Percentiles rank a stretch among this genome's conserved stretches.
These are phyloP conservation scores for Epinotia demarniana DNA, from an alignment of 2,888 invertebrate species.

Conservation along the genomic window DNA sequence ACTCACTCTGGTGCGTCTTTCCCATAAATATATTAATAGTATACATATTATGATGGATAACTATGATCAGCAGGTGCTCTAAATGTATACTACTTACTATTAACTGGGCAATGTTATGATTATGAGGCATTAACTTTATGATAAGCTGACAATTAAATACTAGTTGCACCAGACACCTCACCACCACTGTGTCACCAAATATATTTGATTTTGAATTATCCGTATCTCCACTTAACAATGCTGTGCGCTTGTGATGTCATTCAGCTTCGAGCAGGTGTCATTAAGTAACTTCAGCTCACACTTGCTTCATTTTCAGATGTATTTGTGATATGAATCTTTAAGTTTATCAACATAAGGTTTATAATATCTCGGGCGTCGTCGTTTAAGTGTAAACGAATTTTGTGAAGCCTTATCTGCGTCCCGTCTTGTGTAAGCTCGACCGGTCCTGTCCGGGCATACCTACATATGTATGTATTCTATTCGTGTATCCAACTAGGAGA, in stretches of 20 bases:
- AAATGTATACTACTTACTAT: neutral
- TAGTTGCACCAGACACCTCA: slow-evolving; percentile 49
- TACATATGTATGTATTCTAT: slow-evolving; percentile 48
- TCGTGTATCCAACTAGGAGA: slow-evolving; percentile 55
- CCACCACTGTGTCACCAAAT: slow-evolving; percentile 62
- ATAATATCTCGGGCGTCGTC: slow-evolving; percentile 37
- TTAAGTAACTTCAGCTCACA: slow-evolving; percentile 66
- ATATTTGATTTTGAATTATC: slow-evolving; percentile 68
- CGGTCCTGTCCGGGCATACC: slow-evolving; percentile 54
- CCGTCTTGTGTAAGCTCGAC: slow-evolving; percentile 68
- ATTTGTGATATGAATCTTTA: slow-evolving; percentile 12
- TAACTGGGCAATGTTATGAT: neutral
- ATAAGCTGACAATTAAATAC: slow-evolving; percentile 32
- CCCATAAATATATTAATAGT: too few relatives aligned
- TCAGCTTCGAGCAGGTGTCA: slow-evolving; percentile 67
- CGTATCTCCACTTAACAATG: slow-evolving; percentile 69
- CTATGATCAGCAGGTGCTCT: neutral
- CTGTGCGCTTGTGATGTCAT: slow-evolving; percentile 74
- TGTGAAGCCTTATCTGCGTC: slow-evolving; percentile 63
- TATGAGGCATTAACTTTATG: slow-evolving; percentile 11
- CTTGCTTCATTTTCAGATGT: slow-evolving; percentile 46
- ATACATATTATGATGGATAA: too few relatives aligned
- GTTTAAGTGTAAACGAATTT: slow-evolving; percentile 42
- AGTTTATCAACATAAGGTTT: slow-evolving; percentile 32
- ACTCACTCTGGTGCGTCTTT: too few relatives aligned